Evolutionary conservation across 2,113 vertebrate species (phyloP), one percentile per base, ranked within the genome.

Genomic region (Kryptolebias marmoratus): DNA sequence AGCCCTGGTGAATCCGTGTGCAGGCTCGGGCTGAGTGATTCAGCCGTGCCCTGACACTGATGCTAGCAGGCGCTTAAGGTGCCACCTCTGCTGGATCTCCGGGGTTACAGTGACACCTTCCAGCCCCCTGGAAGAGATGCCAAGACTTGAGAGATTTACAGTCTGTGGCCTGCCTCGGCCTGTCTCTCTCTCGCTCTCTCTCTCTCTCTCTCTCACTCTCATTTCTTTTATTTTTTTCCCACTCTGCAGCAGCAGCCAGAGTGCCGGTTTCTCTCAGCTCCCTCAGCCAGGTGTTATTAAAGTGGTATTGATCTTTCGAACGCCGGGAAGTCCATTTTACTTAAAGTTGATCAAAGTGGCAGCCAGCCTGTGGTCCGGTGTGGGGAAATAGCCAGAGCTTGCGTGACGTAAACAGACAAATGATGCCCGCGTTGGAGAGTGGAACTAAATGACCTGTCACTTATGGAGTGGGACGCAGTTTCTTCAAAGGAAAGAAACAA

Each of bases 301-400:
- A 90, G 86, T 79, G 62, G 36, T 92, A 93, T 94, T 87, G 92
- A 93, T 93, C 83, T 78, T 77, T 81, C 75, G 71, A 75, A 90
- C 80, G 77, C 90, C 22, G 45, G 81, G 87, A 88, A 91, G 91
- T 91, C 89, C 81, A 91, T 92, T 93, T 90, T 83, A 89, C 84
- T 89, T 90, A 83, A 76, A 88, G 91, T 90, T 93, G 85, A 92
- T 93, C 90, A 91, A 93, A 91, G 85, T 88, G 71, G 67, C 62
- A 71, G 83, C 72, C 59, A 9, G 69, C 36, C 80, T 84, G 77
- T 81, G 77, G 74, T 68, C 77, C 67, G 67, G 18, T 42, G 69
- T 62, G 56, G 77, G 32, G 75, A 89, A 73, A 85, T 45, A 67
- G 67, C 60, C 73, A 75, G 53, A 68, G 69, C 72, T 65, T 0